Percentiles rank a stretch among this genome's conserved stretches.
Evolutionary conservation across 2,888 invertebrate genomes (phyloP).

Genomic region (Hypolimnas misippus): DNA sequence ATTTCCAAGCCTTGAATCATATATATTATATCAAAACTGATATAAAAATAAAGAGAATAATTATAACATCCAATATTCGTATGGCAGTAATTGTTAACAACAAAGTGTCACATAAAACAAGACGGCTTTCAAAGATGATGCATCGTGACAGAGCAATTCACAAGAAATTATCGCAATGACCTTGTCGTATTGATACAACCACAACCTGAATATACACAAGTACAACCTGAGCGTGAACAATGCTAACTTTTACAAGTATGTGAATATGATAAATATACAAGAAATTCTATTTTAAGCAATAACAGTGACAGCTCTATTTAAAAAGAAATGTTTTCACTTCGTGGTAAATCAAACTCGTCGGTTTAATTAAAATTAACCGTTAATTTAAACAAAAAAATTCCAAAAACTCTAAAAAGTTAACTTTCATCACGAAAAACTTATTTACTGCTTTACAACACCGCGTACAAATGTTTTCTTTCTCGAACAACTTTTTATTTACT

Average conservation of each 20-base stretch:
- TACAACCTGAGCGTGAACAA: constrained; percentile 19
- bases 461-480: too few relatives aligned
- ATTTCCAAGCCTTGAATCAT: too few relatives aligned
- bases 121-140: constrained; percentile 33
- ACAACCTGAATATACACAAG: too few relatives aligned
- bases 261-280: constrained; percentile 27
- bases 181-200: constrained; percentile 40
- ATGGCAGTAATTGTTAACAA: constrained; percentile 44
- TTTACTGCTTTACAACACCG: too few relatives aligned
- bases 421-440: too few relatives aligned
- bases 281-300: constrained; percentile 29
- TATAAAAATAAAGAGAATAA: not conserved
- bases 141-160: constrained; percentile 58
- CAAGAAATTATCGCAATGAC: constrained; percentile 43
- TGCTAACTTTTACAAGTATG: constrained; percentile 33
- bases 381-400: too few relatives aligned
- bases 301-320: constrained; percentile 2
- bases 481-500: too few relatives aligned
- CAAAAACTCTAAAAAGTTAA: too few relatives aligned
- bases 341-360: too few relatives aligned
- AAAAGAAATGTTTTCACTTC: too few relatives aligned
- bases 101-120: constrained; percentile 31
- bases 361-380: too few relatives aligned
- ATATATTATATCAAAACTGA: too few relatives aligned
- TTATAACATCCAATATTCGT: not conserved